phyloP scores from a whole-genome alignment of 1,140 invertebrate genomes.

The Drosophila arawakana region DNA sequence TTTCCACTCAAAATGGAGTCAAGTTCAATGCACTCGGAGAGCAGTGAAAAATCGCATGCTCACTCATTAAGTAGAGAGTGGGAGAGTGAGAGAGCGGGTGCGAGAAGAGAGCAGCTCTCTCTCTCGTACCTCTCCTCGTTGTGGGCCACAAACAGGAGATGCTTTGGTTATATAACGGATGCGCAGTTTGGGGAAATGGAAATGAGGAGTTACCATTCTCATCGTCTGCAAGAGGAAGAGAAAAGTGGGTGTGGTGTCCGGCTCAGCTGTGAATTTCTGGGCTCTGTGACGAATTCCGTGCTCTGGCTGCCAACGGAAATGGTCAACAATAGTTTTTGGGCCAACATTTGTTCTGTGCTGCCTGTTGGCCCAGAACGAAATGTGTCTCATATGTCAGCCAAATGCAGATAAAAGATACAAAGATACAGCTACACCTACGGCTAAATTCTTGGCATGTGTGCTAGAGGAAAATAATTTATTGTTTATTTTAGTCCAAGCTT shows the following conservation, averaged over 20 bases:
- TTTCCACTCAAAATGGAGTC: conserved; percentile 65
- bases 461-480: no score
- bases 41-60: background rate
- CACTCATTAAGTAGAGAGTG: background rate
- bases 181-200: conserved; percentile 35
- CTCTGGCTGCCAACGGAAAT: conserved; percentile 39
- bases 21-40: conserved; percentile 67
- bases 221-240: conserved; percentile 46
- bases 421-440: background rate
- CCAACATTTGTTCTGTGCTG: conserved; percentile 24
- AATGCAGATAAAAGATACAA: conserved; percentile 7
- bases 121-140: background rate
- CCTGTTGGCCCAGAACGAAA: conserved; percentile 12
- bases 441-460: background rate
- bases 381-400: conserved; percentile 46
- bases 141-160: conserved; percentile 16
- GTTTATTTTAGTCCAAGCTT: no score
- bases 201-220: conserved; percentile 17
- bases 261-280: background rate
- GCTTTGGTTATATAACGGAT: conserved; percentile 63
- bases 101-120: conserved; percentile 10
- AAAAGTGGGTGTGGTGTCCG: conserved; percentile 64
- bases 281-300: conserved; percentile 14
- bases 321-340: conserved; percentile 54
- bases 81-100: conserved; percentile 13